Conservation (phyloP, 2,888 invertebrate genomes). For the Polymixis lichenea region DNA sequence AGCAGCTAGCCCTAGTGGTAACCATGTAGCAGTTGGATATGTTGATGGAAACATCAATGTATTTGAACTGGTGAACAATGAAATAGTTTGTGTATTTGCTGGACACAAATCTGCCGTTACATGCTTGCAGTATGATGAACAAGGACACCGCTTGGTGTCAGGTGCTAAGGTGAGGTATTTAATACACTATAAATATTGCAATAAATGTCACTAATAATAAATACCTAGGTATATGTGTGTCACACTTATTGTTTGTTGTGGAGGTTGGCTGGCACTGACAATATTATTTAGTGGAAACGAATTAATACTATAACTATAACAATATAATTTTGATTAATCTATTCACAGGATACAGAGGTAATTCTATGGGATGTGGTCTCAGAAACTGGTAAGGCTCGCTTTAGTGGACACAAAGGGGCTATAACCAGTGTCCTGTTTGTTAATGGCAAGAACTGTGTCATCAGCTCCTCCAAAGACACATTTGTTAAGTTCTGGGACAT, state of each 20-base stretch:
- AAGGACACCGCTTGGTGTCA: constrained; percentile 96
- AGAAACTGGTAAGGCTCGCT: constrained; percentile 96
- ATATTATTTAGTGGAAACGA: neutral
- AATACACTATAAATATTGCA: neutral
- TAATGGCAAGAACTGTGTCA: constrained; percentile 92
- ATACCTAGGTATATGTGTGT: neutral
- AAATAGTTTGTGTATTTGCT: constrained; percentile 93
- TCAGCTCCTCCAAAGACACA: constrained; percentile 97
- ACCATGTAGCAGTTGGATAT: constrained; percentile 97
- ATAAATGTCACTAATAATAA: constrained; percentile 7
- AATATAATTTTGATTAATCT: neutral
- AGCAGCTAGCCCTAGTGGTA: constrained; percentile 93
- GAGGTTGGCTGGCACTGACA: neutral
- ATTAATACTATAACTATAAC: neutral
- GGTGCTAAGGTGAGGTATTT: constrained; percentile 93
- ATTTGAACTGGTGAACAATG: constrained; percentile 94
- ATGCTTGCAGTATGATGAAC: constrained; percentile 94
- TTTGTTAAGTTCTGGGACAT: constrained; percentile 99
- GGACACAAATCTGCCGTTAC: constrained; percentile 97
- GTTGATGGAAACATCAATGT: constrained; percentile 96
- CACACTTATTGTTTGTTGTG: too few species aligned
- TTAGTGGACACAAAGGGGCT: constrained; percentile 97
- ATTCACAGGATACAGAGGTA: constrained; percentile 96
- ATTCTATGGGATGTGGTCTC: constrained; percentile 98
- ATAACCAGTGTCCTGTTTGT: constrained; percentile 96